Conservation (phyloP, 2,888 invertebrate genomes). For the Platycnemis pennipes region DNA sequence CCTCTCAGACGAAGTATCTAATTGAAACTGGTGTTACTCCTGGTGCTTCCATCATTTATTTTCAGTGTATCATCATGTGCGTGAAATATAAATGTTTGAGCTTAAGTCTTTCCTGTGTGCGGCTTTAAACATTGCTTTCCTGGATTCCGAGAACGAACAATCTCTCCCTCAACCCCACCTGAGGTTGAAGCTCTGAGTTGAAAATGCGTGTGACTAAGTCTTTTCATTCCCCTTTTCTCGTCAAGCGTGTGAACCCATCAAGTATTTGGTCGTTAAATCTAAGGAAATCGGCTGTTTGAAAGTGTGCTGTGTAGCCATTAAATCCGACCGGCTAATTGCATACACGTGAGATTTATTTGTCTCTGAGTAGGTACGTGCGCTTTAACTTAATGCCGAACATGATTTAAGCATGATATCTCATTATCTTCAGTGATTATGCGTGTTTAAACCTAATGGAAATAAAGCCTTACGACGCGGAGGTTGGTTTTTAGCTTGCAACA, state of each 20-base stretch:
- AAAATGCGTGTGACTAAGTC: not conserved
- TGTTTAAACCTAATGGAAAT: not conserved
- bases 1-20: not conserved
- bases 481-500: not conserved
- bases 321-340: not conserved
- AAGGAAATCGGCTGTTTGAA: not conserved
- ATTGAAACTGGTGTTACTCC: not conserved
- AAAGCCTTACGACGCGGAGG: no score
- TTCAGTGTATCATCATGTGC: not conserved
- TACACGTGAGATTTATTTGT: not conserved
- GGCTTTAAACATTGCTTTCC: not conserved
- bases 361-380: not conserved
- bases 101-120: not conserved
- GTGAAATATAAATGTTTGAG: not conserved
- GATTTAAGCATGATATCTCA: not conserved
- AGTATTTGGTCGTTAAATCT: not conserved
- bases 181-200: not conserved
- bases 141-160: not conserved
- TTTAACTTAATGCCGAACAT: not conserved
- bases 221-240: not conserved
- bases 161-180: not conserved
- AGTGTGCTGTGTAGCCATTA: not conserved
- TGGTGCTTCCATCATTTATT: not conserved
- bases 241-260: not conserved
- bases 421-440: not conserved